Conservation (phyloP, 2,797 vertebrate species). For the Pipistrellus pygmaeus region DNA sequence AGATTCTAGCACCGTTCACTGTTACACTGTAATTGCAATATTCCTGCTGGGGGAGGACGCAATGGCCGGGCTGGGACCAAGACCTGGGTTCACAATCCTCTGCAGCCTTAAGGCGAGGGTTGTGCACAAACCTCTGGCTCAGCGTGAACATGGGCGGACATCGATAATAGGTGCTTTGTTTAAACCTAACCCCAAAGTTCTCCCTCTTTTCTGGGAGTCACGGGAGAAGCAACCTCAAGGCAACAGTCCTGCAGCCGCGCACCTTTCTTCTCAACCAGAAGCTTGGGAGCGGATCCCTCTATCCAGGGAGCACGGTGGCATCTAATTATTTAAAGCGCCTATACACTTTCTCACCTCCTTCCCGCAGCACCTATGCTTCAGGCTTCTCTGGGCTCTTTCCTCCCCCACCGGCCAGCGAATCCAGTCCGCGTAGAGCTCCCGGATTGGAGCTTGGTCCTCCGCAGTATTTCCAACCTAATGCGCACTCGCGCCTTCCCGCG, state of each 20-base stretch:
- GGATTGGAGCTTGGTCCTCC: neutral
- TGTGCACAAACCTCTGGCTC: conserved; percentile 9
- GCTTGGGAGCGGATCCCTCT: neutral
- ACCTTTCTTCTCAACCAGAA: neutral
- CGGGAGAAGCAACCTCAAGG: conserved; percentile 39
- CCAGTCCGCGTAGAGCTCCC: neutral
- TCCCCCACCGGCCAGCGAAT: neutral
- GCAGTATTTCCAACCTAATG: neutral
- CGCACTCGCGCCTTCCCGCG: conserved; percentile 31
- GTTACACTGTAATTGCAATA: neutral
- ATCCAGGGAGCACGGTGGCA: neutral
- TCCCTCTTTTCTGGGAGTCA: conserved; percentile 4
- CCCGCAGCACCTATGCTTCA: conserved; percentile 2
- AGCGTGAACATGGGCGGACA: neutral
- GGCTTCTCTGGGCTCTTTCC: neutral
- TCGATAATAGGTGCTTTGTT: conserved; percentile 26
- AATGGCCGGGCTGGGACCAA: neutral
- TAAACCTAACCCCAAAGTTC: neutral
- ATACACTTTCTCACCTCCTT: neutral
- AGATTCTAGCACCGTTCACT: neutral
- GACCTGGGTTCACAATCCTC: neutral
- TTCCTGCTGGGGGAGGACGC: neutral
- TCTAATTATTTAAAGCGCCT: neutral
- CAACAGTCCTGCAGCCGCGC: neutral
- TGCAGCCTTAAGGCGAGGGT: neutral